A percentile compares a stretch with the other conserved stretches of the same genome.
phyloP scores from a whole-genome alignment of 2,888 invertebrate genomes.

The Amblyjoppa proteus region DNA sequence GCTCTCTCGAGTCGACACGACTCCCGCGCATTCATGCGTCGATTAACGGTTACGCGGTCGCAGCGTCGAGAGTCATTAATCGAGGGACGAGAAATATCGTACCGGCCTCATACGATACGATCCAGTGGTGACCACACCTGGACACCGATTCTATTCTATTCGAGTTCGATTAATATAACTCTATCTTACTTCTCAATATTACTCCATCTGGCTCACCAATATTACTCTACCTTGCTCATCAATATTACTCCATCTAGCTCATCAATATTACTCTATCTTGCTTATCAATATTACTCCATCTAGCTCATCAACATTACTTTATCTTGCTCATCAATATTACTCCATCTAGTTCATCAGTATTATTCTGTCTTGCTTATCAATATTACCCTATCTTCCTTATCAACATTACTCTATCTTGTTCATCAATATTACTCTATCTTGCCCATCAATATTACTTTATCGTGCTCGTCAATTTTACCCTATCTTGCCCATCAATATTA shows the following conservation, averaged over 20 bases:
- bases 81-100: constrained; percentile 67
- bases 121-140: constrained; percentile 49
- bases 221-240: not conserved
- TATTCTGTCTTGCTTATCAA: not conserved
- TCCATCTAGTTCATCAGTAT: not conserved
- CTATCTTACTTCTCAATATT: not conserved
- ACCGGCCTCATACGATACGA: constrained; percentile 38
- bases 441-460: no score
- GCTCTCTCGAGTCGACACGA: constrained; percentile 67
- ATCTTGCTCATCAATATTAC: constrained; percentile 7
- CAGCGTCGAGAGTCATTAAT: constrained; percentile 80
- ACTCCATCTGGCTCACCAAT: constrained; percentile 6
- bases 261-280: no score
- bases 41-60: constrained; percentile 81
- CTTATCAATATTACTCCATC: no score
- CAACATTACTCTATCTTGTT: not conserved
- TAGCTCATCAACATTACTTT: no score
- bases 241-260: no score
- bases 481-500: no score
- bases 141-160: constrained; percentile 34
- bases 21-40: constrained; percentile 79
- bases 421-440: not conserved
- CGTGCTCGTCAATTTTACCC: no score
- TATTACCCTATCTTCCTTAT: constrained; percentile 3
- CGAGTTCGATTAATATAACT: not conserved